Conservation (phyloP, 1,140 invertebrate species). For the Cydia splendana region DNA sequence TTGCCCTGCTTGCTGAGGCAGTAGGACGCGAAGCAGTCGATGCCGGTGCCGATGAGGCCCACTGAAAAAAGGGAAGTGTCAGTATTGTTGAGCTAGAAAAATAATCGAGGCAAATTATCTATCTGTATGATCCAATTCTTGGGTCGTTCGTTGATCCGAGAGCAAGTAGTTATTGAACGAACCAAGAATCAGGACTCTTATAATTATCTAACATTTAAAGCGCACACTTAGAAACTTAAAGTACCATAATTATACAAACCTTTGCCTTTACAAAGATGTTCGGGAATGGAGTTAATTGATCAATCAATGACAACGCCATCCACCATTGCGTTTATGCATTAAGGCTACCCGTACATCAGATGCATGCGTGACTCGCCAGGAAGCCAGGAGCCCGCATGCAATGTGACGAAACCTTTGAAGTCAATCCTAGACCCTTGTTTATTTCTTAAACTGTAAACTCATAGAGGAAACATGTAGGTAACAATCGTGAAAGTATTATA, state of each 20-base stretch:
- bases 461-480: too few relatives aligned
- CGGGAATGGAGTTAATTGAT: too few relatives aligned
- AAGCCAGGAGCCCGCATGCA: too few relatives aligned
- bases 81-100: not conserved
- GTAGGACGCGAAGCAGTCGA: slow-evolving; percentile 71
- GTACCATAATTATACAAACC: not conserved
- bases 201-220: not conserved
- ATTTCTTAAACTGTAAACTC: too few relatives aligned
- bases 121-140: not conserved
- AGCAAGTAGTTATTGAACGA: not conserved
- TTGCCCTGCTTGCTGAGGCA: slow-evolving; percentile 76
- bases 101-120: not conserved
- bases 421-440: too few relatives aligned
- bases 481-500: too few relatives aligned
- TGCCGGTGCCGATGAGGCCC: slow-evolving; percentile 63
- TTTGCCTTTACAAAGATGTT: too few relatives aligned
- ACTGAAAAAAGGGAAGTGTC: slow-evolving; percentile 47
- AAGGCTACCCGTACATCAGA: too few relatives aligned
- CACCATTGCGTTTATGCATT: too few relatives aligned
- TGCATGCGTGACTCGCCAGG: too few relatives aligned
- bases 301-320: too few relatives aligned
- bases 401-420: too few relatives aligned
- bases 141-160: not conserved
- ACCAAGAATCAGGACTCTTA: not conserved
- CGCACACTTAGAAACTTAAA: not conserved